Evolutionary conservation across 2,888 invertebrate genomes (phyloP), one percentile per base, ranked within the genome.

Genomic region (Dione juno): DNA sequence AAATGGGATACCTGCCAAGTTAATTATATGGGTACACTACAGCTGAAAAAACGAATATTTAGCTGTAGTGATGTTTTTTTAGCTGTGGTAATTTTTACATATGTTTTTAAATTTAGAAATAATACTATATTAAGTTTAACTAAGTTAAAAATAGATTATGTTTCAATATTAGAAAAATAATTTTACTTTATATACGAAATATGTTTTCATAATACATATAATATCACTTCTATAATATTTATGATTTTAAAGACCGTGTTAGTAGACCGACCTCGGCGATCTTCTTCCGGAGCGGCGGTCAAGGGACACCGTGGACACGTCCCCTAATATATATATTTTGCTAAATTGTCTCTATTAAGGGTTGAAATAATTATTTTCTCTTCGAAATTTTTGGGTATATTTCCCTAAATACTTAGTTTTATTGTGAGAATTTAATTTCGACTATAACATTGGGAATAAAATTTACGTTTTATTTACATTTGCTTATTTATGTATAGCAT

Each of bases 211-310:
- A 19, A 19, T 40, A 16, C 5, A 40, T 43, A n/a, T 9, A 9
- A 52, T 28, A 65, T 21, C 68, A 63, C 48, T 68, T 68, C 52
- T 35, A 28, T 21, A 1, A 37, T 28, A 21, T 63, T 28, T 19
- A 43, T 63, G 19, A 28, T 54, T 63, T 63, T 45, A 43, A 63
- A 54, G n/a, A 65, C 77, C 78, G 80, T 83, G 80, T 77, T 73
- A 70, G 72, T 69, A 61, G 71, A 66, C 52, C 68, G 70, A 65
- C 70, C 69, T 73, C 74, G 61, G 74, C 72, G 69, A 74, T 76
- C 69, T 70, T 75, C 73, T 66, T 70, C 64, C 65, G 48, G 66
- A 64, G 75, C 72, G 67, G 75, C 72, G 70, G 68, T 65, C 72
- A 71, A 65, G 70, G 74, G 71, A 64, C 65, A 69, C 70, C 70